These are phyloP conservation scores for Perdita meconis DNA, from an alignment of 2,888 invertebrate species.

Conservation along the genomic window DNA sequence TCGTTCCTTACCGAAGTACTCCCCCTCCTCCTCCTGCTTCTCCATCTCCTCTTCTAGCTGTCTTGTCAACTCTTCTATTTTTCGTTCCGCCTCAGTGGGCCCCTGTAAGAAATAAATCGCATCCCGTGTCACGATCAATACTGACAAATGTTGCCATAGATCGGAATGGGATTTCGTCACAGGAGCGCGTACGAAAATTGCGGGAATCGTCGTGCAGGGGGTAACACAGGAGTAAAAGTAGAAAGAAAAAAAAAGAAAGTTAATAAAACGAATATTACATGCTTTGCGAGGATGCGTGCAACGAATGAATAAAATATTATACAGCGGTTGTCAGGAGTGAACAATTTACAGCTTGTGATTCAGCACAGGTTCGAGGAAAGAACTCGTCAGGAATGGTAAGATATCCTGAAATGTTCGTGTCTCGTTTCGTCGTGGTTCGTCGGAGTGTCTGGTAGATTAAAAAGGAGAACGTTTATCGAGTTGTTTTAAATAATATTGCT, in stretches of 20 bases:
- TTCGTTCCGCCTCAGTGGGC: constrained; percentile 96
- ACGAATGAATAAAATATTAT: constrained; percentile 60
- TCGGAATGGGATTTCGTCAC: constrained; percentile 20
- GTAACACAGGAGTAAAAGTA: not conserved
- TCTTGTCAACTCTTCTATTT: constrained; percentile 95
- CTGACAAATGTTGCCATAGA: constrained; percentile 27
- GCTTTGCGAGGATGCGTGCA: constrained; percentile 7
- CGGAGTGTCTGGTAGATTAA: constrained; percentile 13
- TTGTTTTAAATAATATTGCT: constrained; percentile 25
- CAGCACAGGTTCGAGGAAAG: constrained; percentile 58
- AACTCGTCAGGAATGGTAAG: constrained; percentile 50
- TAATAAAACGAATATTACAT: constrained; percentile 27
- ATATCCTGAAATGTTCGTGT: constrained; percentile 14
- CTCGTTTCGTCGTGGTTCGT: not conserved
- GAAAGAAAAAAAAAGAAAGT: constrained; percentile 1
- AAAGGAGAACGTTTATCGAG: constrained; percentile 7
- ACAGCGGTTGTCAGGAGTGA: constrained; percentile 34
- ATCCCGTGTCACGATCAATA: constrained; percentile 44
- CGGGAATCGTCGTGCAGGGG: constrained; percentile 18
- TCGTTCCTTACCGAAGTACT: constrained; percentile 93
- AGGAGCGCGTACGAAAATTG: constrained; percentile 5
- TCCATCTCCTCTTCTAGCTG: constrained; percentile 98
- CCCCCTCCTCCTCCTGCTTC: constrained; percentile 96
- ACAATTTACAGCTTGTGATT: constrained; percentile 62
- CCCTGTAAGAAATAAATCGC: constrained; percentile 85